phyloP scores from a whole-genome alignment of 2,113 vertebrate species.

The Laticauda laticaudata region DNA sequence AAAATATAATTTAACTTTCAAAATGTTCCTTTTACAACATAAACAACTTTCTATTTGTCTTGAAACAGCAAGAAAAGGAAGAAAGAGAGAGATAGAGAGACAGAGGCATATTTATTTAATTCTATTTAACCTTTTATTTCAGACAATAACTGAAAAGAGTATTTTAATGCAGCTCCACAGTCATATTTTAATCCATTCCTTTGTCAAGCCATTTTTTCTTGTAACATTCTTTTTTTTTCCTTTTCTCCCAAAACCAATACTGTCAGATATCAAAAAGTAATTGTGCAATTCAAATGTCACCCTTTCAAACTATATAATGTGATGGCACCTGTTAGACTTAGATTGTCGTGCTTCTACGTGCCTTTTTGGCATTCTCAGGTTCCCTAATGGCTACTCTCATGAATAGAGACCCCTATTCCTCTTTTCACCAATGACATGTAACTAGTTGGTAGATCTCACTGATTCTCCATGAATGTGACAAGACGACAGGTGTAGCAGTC shows the following conservation, averaged over 20 bases:
- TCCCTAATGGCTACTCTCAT: background rate
- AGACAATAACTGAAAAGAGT: background rate
- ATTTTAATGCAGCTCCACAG: background rate
- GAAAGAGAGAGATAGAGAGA: background rate
- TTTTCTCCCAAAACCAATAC: slow-evolving; percentile 23
- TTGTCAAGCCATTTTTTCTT: background rate
- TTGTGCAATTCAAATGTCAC: slow-evolving; percentile 39
- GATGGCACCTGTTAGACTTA: slow-evolving; percentile 15
- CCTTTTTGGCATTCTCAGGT: slow-evolving; percentile 32
- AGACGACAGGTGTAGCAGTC: background rate
- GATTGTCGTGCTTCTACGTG: slow-evolving; percentile 12
- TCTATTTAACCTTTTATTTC: background rate
- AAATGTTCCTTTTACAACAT: background rate
- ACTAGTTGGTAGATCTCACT: background rate
- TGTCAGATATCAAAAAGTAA: slow-evolving; percentile 34
- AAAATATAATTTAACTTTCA: background rate
- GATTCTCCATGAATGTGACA: slow-evolving; percentile 26
- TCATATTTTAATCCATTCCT: slow-evolving; percentile 9
- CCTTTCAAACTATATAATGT: slow-evolving; percentile 38
- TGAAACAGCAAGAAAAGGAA: background rate
- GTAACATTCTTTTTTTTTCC: background rate
- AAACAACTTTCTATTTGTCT: background rate
- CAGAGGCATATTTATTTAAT: background rate
- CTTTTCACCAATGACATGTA: slow-evolving; percentile 11
- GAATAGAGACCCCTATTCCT: slow-evolving; percentile 5